Base-by-base conservation (phyloP, 2,888 invertebrate genomes). In the Lasius fuliginosus region DNA sequence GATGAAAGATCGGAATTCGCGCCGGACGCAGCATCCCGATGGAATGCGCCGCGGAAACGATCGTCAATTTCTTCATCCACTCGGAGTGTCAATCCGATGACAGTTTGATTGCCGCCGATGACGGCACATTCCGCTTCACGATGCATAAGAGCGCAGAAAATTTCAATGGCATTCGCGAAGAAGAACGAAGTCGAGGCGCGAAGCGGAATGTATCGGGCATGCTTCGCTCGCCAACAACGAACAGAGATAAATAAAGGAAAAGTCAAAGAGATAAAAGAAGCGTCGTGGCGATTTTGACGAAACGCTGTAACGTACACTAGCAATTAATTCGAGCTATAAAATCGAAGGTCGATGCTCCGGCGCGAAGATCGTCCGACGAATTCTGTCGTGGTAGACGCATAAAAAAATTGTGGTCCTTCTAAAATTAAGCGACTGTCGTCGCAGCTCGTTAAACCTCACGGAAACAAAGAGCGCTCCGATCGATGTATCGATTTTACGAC, bases 271-370 rank as follows among this genome's bases (percentile, higher is more conserved):
- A 71, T 33, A 15, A 77, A 67, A n/a, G 36, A 67, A 27, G 46
- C 27, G 5, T 6, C 15, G 11, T 3, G 64, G 1, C 18, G 36
- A 33, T 49, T 62, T 56, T 27, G 33, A 15, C 56, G 60, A 67
- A 73, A 62, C 40, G 30, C 30, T 27, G 11, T 40, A 58, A 65
- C 4, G 23, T 53, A 15, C 65, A 3, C 27, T 0, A 73, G 53
- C 46, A 74, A 88, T 88, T 86, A 82, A 85, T 88, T 87, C 9
- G 65, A 79, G 67, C 64, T 73, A 3, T 88, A 86, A 88, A 88
- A 84, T 71, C 76, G 53, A 84, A 86, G 71, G 64, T 74, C 65
- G 83, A 82, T 33, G 69, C 74, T 85, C 76, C 36, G 56, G 27
- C 23, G 15, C 33, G 58, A 79, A 71, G 75, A 82, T 84, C 30